phyloP scores from a whole-genome alignment of 2,113 vertebrate genomes.

The Dendrocopos noguchii region DNA sequence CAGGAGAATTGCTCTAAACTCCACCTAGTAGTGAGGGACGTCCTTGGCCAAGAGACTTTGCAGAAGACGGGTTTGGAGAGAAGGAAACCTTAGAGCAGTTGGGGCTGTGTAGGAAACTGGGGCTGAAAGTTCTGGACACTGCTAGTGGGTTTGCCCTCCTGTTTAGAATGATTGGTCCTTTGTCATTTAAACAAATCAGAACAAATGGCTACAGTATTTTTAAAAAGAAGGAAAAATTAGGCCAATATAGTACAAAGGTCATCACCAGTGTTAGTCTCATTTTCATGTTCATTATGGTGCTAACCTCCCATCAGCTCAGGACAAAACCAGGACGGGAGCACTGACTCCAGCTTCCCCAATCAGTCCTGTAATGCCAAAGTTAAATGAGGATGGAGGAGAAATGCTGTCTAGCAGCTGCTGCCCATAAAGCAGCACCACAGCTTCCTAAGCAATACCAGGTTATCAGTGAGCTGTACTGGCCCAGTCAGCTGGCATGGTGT shows the following conservation, averaged over 20 bases:
- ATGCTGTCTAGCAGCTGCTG: not conserved
- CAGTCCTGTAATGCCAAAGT: not conserved
- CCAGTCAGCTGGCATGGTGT: not conserved
- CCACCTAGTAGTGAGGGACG: not conserved
- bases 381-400: not conserved
- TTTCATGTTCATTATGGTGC: not conserved
- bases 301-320: not conserved
- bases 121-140: not conserved
- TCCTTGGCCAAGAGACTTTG: not conserved
- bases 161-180: not conserved
- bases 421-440: not conserved
- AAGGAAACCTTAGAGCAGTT: not conserved
- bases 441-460: not conserved
- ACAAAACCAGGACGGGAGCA: fast-evolving
- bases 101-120: not conserved
- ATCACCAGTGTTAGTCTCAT: not conserved
- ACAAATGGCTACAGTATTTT: not conserved
- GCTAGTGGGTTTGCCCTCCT: not conserved
- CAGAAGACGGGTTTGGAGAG: not conserved
- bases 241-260: not conserved
- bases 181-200: not conserved
- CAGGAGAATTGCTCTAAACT: not conserved
- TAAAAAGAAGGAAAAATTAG: not conserved
- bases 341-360: not conserved
- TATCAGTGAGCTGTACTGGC: not conserved